Percentiles rank a stretch among this genome's conserved stretches.
Evolutionary conservation across 2,113 vertebrate species (phyloP).

Genomic region (Scopus umbretta): DNA sequence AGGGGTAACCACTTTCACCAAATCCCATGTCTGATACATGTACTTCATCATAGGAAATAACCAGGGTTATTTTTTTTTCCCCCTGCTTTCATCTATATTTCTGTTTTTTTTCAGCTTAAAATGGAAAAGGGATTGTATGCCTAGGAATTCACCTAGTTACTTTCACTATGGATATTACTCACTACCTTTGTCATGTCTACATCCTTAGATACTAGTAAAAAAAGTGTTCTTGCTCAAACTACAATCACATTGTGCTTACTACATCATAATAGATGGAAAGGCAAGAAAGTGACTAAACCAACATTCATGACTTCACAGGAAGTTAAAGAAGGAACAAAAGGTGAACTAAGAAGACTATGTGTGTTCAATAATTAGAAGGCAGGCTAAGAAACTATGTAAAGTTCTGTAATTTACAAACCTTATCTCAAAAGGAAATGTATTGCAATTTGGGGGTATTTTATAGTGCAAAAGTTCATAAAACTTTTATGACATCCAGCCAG

Average conservation of each 20-base stretch:
- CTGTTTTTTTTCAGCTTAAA: not conserved
- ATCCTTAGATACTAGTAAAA: not conserved
- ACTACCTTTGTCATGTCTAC: not conserved
- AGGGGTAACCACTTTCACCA: not conserved
- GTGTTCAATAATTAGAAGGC: not conserved
- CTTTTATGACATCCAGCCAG: not conserved
- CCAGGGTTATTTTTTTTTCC: not conserved
- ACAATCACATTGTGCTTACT: not conserved
- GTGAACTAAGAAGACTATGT: not conserved
- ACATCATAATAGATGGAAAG: not conserved
- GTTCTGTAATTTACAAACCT: accelerated
- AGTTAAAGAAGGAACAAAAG: not conserved
- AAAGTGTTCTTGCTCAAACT: not conserved
- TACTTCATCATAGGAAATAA: not conserved
- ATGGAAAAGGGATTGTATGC: not conserved
- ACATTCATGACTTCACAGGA: not conserved
- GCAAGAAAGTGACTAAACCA: not conserved
- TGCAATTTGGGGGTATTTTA: not conserved
- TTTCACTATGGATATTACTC: not conserved
- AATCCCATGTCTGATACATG: not conserved
- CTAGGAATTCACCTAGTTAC: not conserved
- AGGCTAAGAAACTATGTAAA: not conserved
- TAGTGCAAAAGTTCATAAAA: not conserved
- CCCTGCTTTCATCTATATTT: not conserved
- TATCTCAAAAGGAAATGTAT: not conserved